phyloP scores from a whole-genome alignment of 2,888 invertebrate species.

The Drosophila kuntzei region DNA sequence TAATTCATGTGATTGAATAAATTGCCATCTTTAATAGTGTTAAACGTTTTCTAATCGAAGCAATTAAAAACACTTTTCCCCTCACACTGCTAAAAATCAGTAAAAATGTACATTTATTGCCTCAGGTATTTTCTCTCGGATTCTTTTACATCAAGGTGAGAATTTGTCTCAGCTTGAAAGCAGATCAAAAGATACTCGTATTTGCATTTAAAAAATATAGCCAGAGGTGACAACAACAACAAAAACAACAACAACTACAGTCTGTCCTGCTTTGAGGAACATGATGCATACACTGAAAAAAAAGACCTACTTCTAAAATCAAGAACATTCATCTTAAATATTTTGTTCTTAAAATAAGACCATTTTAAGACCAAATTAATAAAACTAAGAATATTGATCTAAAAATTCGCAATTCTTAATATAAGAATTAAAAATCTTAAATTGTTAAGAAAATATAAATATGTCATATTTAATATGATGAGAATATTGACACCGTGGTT shows the following conservation, averaged over 20 bases:
- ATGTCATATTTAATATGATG: no score
- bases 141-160: slow-evolving; percentile 67
- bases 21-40: slow-evolving; percentile 42
- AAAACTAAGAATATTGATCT: no score
- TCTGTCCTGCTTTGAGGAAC: not conserved
- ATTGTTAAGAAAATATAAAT: no score
- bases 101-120: slow-evolving; percentile 10
- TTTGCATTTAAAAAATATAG: slow-evolving; percentile 62
- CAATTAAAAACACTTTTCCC: slow-evolving; percentile 65
- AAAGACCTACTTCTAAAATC: no score
- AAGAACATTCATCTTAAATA: no score
- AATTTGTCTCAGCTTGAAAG: slow-evolving; percentile 62
- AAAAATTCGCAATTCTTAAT: no score
- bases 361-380: no score
- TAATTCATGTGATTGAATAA: slow-evolving; percentile 41
- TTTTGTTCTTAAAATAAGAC: no score
- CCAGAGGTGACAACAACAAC: slow-evolving; percentile 44
- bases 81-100: slow-evolving; percentile 32
- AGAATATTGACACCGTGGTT: no score
- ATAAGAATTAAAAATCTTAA: no score
- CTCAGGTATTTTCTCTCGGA: not conserved
- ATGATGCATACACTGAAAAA: not conserved
- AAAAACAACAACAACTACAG: not conserved
- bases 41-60: slow-evolving; percentile 74
- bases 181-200: slow-evolving; percentile 70